These are phyloP conservation scores for Papilio xuthus DNA, from an alignment of 1,140 invertebrate genomes.

Conservation along the genomic window DNA sequence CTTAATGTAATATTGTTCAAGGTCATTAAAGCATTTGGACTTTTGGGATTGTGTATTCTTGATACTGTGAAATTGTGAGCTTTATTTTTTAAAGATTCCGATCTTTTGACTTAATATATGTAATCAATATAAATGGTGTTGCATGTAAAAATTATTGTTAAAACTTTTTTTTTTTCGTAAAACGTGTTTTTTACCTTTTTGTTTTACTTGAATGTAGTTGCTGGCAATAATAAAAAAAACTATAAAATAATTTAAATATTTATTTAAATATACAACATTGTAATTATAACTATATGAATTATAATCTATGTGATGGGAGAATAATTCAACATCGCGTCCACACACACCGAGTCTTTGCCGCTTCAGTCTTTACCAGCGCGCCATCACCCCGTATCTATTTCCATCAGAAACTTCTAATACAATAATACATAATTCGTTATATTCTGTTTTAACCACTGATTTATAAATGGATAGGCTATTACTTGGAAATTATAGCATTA, in stretches of 20 bases:
- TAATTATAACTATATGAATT: conserved; percentile 71
- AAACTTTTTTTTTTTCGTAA: not conserved
- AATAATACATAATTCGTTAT: conserved; percentile 11
- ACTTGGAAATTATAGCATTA: too few species aligned
- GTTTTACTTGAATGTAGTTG: not conserved
- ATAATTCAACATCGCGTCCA: conserved; percentile 45
- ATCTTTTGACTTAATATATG: not conserved
- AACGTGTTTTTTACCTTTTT: not conserved
- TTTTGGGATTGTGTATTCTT: too few species aligned
- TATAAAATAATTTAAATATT: conserved; percentile 67
- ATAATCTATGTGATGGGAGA: conserved; percentile 70
- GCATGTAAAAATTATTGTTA: not conserved
- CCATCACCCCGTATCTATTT: not conserved
- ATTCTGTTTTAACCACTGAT: too few species aligned
- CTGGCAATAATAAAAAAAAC: conserved; percentile 56
- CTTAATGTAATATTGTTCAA: not conserved
- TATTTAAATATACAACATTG: conserved; percentile 79
- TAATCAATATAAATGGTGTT: not conserved
- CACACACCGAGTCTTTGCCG: conserved; percentile 7
- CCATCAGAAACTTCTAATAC: not conserved
- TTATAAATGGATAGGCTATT: too few species aligned
- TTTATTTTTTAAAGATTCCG: too few species aligned
- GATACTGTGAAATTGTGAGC: too few species aligned
- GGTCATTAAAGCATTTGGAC: too few species aligned
- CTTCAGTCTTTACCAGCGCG: conserved; percentile 36